These are phyloP conservation scores for Graptemys geographica DNA, from an alignment of 2,797 vertebrate species.

Conservation along the genomic window DNA sequence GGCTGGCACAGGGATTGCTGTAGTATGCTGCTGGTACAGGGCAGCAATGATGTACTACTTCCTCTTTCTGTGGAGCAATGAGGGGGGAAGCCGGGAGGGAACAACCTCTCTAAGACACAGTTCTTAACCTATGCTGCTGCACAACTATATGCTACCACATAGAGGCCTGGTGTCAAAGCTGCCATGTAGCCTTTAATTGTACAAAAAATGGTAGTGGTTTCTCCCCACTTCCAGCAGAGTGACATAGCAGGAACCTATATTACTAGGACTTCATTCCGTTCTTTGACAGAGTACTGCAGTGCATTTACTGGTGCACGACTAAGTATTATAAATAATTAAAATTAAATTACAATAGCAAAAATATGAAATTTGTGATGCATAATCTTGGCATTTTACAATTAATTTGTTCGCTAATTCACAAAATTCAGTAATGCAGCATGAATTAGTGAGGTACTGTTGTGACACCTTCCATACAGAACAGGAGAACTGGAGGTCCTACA, in stretches of 20 bases:
- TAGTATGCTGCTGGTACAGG: neutral
- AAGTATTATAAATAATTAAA: neutral
- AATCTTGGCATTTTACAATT: neutral
- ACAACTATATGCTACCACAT: neutral
- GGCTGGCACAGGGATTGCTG: neutral
- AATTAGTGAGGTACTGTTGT: neutral
- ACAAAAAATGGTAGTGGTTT: neutral
- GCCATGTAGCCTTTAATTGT: neutral
- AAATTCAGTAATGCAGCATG: neutral
- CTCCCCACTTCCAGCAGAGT: neutral
- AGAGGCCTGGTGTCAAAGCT: neutral
- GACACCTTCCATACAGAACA: neutral
- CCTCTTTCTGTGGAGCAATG: neutral
- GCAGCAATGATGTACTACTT: neutral
- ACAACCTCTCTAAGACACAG: neutral
- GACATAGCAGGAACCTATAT: neutral
- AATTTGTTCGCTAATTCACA: slow-evolving; percentile 5
- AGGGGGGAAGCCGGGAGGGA: neutral
- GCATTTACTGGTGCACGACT: neutral
- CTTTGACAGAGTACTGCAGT: neutral
- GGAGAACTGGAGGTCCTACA: neutral
- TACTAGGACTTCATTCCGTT: neutral
- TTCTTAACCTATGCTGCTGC: neutral
- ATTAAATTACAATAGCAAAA: neutral
- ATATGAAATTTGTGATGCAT: neutral